Percentiles rank a stretch among this genome's conserved stretches.
These are phyloP conservation scores for Brachyopa scutellaris DNA, from an alignment of 2,888 invertebrate species.

Conservation along the genomic window DNA sequence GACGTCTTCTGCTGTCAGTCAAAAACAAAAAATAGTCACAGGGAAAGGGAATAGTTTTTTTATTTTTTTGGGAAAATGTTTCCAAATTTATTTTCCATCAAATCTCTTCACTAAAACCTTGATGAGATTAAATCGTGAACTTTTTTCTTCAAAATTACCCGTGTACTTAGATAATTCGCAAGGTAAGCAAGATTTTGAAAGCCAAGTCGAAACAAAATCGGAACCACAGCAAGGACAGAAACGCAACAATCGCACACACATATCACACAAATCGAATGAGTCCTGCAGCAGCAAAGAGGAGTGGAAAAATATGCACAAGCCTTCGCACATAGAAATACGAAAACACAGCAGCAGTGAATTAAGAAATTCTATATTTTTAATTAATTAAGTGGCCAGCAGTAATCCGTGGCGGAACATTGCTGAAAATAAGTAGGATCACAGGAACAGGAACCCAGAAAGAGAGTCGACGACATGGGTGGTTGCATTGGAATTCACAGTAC, in stretches of 20 bases:
- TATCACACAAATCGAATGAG: slow-evolving; percentile 37
- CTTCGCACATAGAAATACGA: slow-evolving; percentile 39
- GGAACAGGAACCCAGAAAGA: not conserved
- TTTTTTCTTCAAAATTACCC: slow-evolving; percentile 24
- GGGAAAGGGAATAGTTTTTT: slow-evolving; percentile 35
- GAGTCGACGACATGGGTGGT: slow-evolving; percentile 87
- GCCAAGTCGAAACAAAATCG: not conserved
- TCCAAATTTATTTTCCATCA: slow-evolving; percentile 49
- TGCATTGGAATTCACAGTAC: slow-evolving; percentile 91
- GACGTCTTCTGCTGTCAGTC: slow-evolving; percentile 64
- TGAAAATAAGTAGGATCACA: not conserved
- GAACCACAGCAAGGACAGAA: slow-evolving; percentile 28
- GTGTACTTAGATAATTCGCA: slow-evolving; percentile 11
- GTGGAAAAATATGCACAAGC: slow-evolving; percentile 66
- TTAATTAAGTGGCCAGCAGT: not conserved
- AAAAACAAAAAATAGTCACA: slow-evolving; percentile 61
- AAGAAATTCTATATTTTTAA: slow-evolving; percentile 8
- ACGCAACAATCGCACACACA: slow-evolving; percentile 61
- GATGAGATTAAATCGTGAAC: not conserved
- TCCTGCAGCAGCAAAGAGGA: slow-evolving; percentile 47
- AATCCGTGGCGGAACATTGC: not conserved
- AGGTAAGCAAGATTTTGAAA: slow-evolving; percentile 11
- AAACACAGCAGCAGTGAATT: slow-evolving; percentile 48
- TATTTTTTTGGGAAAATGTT: slow-evolving; percentile 58
- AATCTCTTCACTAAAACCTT: slow-evolving; percentile 13